Conservation (phyloP, 2,888 invertebrate species). For the Spicauda simplicius region DNA sequence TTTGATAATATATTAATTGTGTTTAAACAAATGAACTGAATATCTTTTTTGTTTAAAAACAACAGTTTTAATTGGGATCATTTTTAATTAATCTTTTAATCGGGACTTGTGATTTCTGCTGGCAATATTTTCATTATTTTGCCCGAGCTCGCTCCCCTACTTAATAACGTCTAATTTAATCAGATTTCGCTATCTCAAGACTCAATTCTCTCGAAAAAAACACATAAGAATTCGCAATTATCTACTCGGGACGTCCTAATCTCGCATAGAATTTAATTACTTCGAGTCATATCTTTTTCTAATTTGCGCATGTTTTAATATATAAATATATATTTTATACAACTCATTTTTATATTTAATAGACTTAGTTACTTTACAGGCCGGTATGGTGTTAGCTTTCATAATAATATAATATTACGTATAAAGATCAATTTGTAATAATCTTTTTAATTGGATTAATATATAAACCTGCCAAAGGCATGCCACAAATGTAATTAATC, state of each 20-base stretch:
- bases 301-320: background rate
- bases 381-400: too few species aligned
- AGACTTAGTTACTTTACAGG: too few species aligned
- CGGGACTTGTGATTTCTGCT: conserved; percentile 55
- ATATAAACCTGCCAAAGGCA: conserved; percentile 15
- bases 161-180: conserved; percentile 81
- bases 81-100: conserved; percentile 55
- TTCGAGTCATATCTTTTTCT: background rate
- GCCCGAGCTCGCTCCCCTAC: conserved; percentile 67
- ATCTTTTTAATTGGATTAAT: conserved; percentile 30
- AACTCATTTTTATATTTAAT: too few species aligned
- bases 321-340: too few species aligned
- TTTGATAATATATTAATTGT: too few species aligned
- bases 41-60: background rate
- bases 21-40: background rate
- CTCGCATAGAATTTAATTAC: conserved; percentile 22
- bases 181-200: conserved; percentile 67
- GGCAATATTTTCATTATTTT: conserved; percentile 79
- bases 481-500: conserved; percentile 42
- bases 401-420: too few species aligned
- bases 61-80: background rate
- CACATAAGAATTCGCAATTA: conserved; percentile 70
- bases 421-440: too few species aligned
- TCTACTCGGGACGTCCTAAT: conserved; percentile 41
- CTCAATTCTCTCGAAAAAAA: conserved; percentile 63